Percentiles rank a stretch among this genome's conserved stretches.
These are phyloP conservation scores for Poecilia velifera DNA, from an alignment of 2,797 vertebrate genomes.

Conservation along the genomic window DNA sequence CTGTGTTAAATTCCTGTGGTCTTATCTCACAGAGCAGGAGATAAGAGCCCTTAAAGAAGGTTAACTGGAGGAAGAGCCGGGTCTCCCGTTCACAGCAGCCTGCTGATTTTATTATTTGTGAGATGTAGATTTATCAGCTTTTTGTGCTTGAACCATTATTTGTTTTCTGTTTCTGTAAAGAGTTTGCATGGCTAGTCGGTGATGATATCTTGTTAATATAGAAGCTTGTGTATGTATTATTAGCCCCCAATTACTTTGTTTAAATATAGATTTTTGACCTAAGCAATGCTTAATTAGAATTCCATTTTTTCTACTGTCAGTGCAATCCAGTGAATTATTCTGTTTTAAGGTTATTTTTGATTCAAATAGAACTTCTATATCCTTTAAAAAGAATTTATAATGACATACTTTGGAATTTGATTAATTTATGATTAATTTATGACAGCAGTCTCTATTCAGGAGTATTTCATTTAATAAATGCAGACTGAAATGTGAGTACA, in stretches of 20 bases:
- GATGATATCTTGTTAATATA: background rate
- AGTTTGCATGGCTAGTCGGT: background rate
- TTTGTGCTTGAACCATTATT: background rate
- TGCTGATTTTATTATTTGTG: slow-evolving; percentile 3
- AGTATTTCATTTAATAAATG: background rate
- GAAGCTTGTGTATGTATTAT: background rate
- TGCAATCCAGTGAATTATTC: background rate
- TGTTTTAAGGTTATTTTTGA: background rate
- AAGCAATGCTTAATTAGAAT: background rate
- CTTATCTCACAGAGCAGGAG: slow-evolving; percentile 40
- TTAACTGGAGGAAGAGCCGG: slow-evolving; percentile 22
- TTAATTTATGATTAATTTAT: background rate
- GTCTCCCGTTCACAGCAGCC: background rate
- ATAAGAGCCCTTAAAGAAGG: slow-evolving; percentile 14
- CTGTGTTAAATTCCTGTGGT: slow-evolving; percentile 27
- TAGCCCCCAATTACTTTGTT: background rate
- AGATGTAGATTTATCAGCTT: slow-evolving; percentile 3
- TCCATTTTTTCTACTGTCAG: background rate
- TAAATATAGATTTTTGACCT: background rate
- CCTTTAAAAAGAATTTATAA: background rate
- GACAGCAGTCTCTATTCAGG: background rate
- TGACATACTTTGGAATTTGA: background rate
- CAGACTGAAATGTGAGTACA: background rate
- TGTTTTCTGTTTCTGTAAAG: background rate
- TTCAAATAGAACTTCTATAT: background rate